These are phyloP conservation scores for Clunio marinus DNA, from an alignment of 2,888 invertebrate species.

Conservation along the genomic window DNA sequence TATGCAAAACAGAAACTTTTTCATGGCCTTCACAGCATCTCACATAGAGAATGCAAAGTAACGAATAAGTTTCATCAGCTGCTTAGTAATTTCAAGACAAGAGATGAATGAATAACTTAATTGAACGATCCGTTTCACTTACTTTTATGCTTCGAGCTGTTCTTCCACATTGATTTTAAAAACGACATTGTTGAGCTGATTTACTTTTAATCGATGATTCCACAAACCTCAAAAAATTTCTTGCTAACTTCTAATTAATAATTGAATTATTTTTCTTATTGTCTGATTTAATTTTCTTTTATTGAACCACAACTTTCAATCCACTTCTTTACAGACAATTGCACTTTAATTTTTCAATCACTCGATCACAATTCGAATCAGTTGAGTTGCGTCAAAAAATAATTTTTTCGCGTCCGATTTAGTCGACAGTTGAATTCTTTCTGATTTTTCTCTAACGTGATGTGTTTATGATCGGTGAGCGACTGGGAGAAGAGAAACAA, in stretches of 20 bases:
- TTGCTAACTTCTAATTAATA: too few species aligned
- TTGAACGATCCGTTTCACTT: slow-evolving; percentile 40
- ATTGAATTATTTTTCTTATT: neutral
- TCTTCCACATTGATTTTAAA: slow-evolving; percentile 43
- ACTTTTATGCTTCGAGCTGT: slow-evolving; percentile 46
- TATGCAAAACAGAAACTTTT: neutral
- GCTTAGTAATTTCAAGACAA: neutral
- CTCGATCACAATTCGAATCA: too few species aligned
- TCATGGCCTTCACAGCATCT: too few species aligned
- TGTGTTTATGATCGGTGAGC: too few species aligned
- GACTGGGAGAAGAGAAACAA: too few species aligned
- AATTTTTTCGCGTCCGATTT: neutral
- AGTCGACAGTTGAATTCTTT: slow-evolving; percentile 6
- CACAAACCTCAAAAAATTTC: neutral
- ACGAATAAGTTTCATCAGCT: neutral
- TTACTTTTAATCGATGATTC: neutral
- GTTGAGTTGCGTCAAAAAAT: neutral
- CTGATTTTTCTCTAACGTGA: too few species aligned
- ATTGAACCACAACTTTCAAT: neutral
- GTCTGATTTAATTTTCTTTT: neutral
- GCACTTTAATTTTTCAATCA: too few species aligned
- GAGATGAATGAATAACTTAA: neutral
- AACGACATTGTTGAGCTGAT: slow-evolving; percentile 33
- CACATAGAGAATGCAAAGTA: too few species aligned
- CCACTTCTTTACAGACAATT: neutral